These are phyloP conservation scores for Automeris io DNA, from an alignment of 2,888 invertebrate species.

Conservation along the genomic window DNA sequence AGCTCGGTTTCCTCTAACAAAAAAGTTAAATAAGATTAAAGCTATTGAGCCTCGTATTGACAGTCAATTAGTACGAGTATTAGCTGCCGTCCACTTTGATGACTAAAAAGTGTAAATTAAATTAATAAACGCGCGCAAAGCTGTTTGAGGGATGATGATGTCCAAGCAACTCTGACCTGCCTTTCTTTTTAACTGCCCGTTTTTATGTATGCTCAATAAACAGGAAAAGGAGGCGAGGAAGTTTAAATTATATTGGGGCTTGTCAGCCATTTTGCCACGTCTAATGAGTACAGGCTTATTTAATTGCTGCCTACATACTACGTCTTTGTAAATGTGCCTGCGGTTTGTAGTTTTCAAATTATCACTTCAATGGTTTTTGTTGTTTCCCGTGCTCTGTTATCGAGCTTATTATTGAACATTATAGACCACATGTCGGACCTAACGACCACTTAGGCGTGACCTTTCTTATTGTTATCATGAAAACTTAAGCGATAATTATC, in stretches of 20 bases:
- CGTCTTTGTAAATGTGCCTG: slow-evolving; percentile 65
- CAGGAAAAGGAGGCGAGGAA: slow-evolving; percentile 9
- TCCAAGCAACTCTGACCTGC: slow-evolving; percentile 36
- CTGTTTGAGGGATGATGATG: slow-evolving; percentile 46
- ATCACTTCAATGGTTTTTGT: slow-evolving; percentile 68
- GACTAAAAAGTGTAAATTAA: no score
- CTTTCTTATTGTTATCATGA: slow-evolving; percentile 8
- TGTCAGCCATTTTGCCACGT: slow-evolving; percentile 71
- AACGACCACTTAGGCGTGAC: slow-evolving; percentile 13
- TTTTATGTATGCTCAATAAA: slow-evolving; percentile 11
- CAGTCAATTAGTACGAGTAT: no score
- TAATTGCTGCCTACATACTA: slow-evolving; percentile 56
- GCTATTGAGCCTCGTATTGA: no score
- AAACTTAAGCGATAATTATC: not conserved
- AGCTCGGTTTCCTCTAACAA: no score
- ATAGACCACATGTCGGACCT: slow-evolving; percentile 26
- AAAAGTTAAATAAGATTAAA: no score
- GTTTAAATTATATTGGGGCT: slow-evolving; percentile 26
- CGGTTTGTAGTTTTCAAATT: slow-evolving; percentile 74
- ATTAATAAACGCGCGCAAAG: slow-evolving; percentile 71
- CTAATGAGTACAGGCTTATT: slow-evolving; percentile 66
- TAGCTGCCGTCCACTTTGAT: no score
- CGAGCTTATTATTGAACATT: slow-evolving; percentile 40
- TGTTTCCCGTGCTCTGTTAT: slow-evolving; percentile 54
- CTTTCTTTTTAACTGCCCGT: slow-evolving; percentile 20